Conservation (phyloP, 2,888 invertebrate species). For the Hypsopygia costalis region DNA sequence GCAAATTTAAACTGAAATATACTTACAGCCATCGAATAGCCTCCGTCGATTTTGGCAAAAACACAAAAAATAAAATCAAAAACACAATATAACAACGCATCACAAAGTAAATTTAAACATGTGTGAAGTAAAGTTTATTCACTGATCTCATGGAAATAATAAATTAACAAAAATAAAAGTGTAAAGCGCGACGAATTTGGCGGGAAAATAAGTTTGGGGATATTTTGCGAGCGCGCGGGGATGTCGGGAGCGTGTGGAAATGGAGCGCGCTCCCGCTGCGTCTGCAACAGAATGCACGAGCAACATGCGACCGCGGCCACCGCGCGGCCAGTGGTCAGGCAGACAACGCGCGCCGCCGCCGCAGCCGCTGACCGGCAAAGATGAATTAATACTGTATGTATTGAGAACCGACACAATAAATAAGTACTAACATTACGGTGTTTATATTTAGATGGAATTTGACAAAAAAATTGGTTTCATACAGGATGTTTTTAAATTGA, state of each 20-base stretch:
- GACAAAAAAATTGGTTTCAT: no score
- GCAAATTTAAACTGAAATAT: conserved; percentile 15
- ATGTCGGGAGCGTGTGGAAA: conserved; percentile 29
- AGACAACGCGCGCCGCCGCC: conserved; percentile 42
- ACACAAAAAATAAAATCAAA: conserved; percentile 71
- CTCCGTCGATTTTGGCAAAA: conserved; percentile 62
- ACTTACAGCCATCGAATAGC: conserved; percentile 78
- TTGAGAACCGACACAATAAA: no score
- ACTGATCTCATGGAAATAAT: conserved; percentile 9
- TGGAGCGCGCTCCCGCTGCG: conserved; percentile 45
- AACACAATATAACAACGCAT: conserved; percentile 69
- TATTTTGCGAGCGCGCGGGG: conserved; percentile 19
- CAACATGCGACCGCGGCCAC: conserved; percentile 35
- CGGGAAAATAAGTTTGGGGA: conserved; percentile 46
- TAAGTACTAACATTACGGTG: no score
- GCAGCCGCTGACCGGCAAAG: conserved; percentile 32
- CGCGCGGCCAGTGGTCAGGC: conserved; percentile 62
- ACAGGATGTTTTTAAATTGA: no score
- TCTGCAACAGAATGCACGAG: conserved; percentile 53
- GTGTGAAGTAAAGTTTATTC: conserved; percentile 10
- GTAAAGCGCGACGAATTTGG: conserved; percentile 49
- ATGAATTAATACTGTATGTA: conserved; percentile 7
- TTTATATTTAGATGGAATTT: no score
- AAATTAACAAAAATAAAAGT: conserved; percentile 22
- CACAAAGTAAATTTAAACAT: conserved; percentile 41